Evolutionary conservation across 2,113 vertebrate species (phyloP), one percentile per base, ranked within the genome.

Genomic region (Myrmecobius fasciatus): DNA sequence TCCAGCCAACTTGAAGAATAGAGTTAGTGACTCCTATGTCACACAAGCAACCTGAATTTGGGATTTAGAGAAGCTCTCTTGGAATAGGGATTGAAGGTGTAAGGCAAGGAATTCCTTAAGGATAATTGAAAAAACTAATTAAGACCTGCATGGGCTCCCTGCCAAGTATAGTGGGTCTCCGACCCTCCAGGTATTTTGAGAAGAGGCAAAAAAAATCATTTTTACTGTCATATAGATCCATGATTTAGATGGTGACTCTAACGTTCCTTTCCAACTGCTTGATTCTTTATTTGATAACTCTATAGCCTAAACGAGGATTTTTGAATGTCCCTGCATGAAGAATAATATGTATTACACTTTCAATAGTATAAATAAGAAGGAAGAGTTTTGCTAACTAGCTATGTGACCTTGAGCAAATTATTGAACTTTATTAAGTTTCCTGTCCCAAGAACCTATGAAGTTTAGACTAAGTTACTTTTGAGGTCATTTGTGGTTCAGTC

Each of bases 261-360:
- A 43, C 8, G 36, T 6, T 43, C 5, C 36, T 83, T 83, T 83
- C 67, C 7, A 83, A 43, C 6, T 24, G 6, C 20, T 75, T n/a
- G 31, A n/a, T n/a, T 75, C 60, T 75, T 83, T 83, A 83, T 83
- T 43, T 83, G 20, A n/a, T 83, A 7, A 83, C 67, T 24, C n/a
- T 83, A 22, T 83, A 22, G 14, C 17, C 67, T 22, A 83, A 83
- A 83, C 20, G 43, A 83, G 43, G 67, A 10, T 43, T 83, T 67
- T 43, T 43, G 43, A 83, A 83, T 83, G n/a, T 43, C 20, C 0
- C n/a, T 83, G 83, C 2, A 91, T 92, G 47, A 92, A 8, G 10
- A 43, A 67, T 24, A 90, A 90, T 7, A 94, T 56, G 31, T 25
- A 83, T 54, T n/a, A 11, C 60, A 93, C 91, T 91, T 94, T 91